Conservation (phyloP, 2,113 vertebrate genomes). For the Dipodomys spectabilis region DNA sequence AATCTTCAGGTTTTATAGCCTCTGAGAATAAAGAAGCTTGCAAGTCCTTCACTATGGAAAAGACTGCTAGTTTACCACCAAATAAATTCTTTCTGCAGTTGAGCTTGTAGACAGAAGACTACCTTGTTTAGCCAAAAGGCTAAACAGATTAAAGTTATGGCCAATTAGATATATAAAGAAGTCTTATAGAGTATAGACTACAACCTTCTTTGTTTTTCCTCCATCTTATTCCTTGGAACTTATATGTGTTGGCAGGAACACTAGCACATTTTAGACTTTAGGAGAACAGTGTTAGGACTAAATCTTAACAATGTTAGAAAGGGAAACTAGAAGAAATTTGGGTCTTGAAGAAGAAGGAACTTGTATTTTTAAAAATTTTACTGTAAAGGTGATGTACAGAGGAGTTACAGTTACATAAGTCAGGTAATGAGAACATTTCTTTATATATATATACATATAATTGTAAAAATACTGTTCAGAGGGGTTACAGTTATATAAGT, state of each 20-base stretch:
- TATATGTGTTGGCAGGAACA: not conserved
- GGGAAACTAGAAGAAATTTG: not conserved
- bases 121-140: not conserved
- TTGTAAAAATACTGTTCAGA: too few relatives aligned
- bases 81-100: not conserved
- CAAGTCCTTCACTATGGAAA: slow-evolving; percentile 3
- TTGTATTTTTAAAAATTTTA: too few relatives aligned
- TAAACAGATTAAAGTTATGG: not conserved
- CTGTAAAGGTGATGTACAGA: too few relatives aligned
- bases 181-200: not conserved
- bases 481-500: too few relatives aligned
- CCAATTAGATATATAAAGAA: not conserved
- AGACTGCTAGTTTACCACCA: not conserved
- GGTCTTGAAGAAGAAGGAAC: not conserved
- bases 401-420: too few relatives aligned
- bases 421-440: too few relatives aligned
- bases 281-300: not conserved
- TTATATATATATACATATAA: too few relatives aligned
- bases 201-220: not conserved
- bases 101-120: not conserved
- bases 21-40: slow-evolving; percentile 40
- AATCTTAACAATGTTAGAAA: not conserved
- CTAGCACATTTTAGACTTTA: not conserved
- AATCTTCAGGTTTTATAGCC: not conserved
- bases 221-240: not conserved